Percentiles rank a stretch among this genome's conserved stretches.
Conservation (phyloP, 2,113 vertebrate genomes). For the Oreocharis arfaki region DNA sequence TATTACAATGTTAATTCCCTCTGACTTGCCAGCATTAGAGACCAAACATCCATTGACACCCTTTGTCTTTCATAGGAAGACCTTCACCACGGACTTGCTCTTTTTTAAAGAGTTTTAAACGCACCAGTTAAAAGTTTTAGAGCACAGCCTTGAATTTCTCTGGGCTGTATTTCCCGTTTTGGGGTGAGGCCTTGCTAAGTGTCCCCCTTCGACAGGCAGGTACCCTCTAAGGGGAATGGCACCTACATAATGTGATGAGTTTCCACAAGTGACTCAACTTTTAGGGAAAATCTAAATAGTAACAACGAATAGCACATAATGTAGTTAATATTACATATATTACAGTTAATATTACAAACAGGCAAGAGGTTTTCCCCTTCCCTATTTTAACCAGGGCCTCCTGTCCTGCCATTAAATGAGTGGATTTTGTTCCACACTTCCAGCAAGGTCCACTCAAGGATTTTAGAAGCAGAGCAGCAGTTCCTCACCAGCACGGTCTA, state of each 20-base stretch:
- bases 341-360: background rate
- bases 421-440: background rate
- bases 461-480: background rate
- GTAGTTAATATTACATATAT: background rate
- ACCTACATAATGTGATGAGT: accelerated
- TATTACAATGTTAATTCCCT: background rate
- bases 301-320: background rate
- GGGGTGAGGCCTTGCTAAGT: background rate
- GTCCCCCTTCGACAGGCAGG: accelerated
- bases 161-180: background rate
- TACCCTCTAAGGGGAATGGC: background rate
- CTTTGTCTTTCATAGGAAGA: background rate
- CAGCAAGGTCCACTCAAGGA: background rate
- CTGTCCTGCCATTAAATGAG: background rate
- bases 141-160: background rate
- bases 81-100: background rate
- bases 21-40: background rate
- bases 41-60: background rate
- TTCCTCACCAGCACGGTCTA: accelerated
- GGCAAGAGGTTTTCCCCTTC: background rate
- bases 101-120: background rate
- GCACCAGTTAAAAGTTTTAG: background rate
- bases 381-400: background rate
- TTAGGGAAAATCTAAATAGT: background rate
- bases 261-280: accelerated